Evolutionary conservation across 2,797 vertebrate genomes (phyloP), one percentile per base, ranked within the genome.

Genomic region (Zenarchopterus dispar): DNA sequence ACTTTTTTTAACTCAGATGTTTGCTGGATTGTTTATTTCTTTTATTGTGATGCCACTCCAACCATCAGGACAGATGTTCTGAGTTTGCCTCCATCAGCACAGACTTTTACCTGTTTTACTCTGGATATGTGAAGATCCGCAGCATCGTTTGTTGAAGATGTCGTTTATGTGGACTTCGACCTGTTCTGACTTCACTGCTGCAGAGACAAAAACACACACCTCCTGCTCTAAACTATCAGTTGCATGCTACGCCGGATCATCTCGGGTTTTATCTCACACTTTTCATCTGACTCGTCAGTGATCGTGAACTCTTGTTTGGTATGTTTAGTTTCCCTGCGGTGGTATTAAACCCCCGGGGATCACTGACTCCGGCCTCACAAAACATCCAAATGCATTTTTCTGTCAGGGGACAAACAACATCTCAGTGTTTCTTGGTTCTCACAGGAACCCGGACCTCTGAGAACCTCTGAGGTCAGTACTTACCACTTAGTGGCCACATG

Each of bases 391-490:
- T 28, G 41, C 44, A 15, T 75, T 68, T 28, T 28, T 75, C 31
- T 70, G 56, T 57, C 62, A 46, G 55, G 73, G 73, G 58, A 81
- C 80, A 70, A 62, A 73, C 68, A 69, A 52, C 62, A 64, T 77
- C 44, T 11, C 36, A 75, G 55, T 68, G 64, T 78, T 86, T 80
- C 62, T 81, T 75, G 56, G 75, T 84, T 90, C 91, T 89, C 87
- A 84, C 71, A 84, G 66, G 68, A 81, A 74, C 59, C 57, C 42
- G 61, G 4, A 62, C 62, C 81, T 62, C 80, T 45, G 54, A 65
- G 61, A 3, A 62, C 62, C 81, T 62, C 80, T 45, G 54, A 65
- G 73, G 64, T 73, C 82, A 63, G 48, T 53, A 11, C 62, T 70
- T 3, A 28, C 28, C 28, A 28, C 28, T 28, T 13, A 21, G 31